Evolutionary conservation across 2,888 invertebrate species (phyloP).

Genomic region (Anarsia innoxiella): DNA sequence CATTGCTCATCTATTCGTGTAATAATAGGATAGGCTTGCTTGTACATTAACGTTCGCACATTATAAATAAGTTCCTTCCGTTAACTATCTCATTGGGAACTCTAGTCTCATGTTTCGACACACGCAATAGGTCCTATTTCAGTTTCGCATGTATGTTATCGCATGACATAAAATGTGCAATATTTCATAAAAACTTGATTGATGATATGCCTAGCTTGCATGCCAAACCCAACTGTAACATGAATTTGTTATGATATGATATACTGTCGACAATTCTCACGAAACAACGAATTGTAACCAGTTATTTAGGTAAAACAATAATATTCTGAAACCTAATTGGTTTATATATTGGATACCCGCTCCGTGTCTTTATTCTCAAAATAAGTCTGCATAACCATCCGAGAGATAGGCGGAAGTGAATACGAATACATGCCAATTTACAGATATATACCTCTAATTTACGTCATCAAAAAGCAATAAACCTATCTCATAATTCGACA

Average conservation of each 20-base stretch:
- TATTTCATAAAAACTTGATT: constrained; percentile 12
- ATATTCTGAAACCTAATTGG: too few relatives aligned
- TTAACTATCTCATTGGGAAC: neutral
- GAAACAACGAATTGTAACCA: too few relatives aligned
- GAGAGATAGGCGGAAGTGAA: too few relatives aligned
- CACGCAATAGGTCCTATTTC: constrained; percentile 11
- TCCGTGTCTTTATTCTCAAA: too few relatives aligned
- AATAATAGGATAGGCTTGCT: neutral
- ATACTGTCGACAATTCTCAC: too few relatives aligned
- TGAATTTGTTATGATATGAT: neutral
- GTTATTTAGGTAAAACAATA: too few relatives aligned
- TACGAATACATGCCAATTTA: neutral
- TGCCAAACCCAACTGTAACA: neutral
- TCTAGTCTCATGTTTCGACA: neutral
- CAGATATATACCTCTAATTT: constrained; percentile 2
- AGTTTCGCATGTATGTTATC: constrained; percentile 15
- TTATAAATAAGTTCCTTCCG: neutral
- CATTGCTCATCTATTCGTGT: too few relatives aligned
- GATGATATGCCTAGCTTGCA: constrained; percentile 10
- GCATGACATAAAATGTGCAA: constrained; percentile 16
- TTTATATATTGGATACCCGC: too few relatives aligned
- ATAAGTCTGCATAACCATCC: too few relatives aligned
- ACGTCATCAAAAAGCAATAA: constrained; percentile 2
- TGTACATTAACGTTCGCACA: neutral
- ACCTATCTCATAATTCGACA: constrained; percentile 17